These are phyloP conservation scores for Cydia pomonella DNA, from an alignment of 1,140 invertebrate genomes.

Conservation along the genomic window DNA sequence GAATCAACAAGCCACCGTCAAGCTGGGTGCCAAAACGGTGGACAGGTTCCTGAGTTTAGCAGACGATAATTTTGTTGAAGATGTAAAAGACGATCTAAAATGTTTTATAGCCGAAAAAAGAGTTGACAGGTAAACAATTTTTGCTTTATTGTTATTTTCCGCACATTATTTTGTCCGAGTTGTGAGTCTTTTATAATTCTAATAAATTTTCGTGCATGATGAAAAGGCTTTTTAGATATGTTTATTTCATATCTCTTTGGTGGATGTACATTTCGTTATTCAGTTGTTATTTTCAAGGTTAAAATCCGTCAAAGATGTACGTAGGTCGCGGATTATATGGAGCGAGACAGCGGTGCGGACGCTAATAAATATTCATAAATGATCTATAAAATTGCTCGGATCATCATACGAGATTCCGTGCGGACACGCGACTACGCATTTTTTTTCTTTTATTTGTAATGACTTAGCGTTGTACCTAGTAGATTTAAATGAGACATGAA, in stretches of 20 bases:
- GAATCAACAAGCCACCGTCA: constrained; percentile 60
- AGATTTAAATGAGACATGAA: not conserved
- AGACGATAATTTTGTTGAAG: constrained; percentile 75
- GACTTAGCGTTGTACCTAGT: not conserved
- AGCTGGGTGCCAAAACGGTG: constrained; percentile 79
- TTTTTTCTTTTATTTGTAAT: not conserved
- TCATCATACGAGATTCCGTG: constrained; percentile 18
- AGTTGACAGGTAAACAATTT: constrained; percentile 78
- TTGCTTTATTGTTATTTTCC: constrained; percentile 47
- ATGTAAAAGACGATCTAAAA: constrained; percentile 78
- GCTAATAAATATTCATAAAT: constrained; percentile 54
- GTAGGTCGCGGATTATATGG: constrained; percentile 61
- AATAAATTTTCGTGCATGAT: no score
- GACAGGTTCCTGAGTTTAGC: constrained; percentile 74
- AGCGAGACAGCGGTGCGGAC: constrained; percentile 55
- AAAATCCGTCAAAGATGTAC: constrained; percentile 51
- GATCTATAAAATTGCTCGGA: constrained; percentile 39
- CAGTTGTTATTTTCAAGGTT: constrained; percentile 66
- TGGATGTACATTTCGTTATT: constrained; percentile 36
- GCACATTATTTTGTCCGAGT: constrained; percentile 5
- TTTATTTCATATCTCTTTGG: constrained; percentile 29
- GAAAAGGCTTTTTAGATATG: not conserved
- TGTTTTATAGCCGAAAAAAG: constrained; percentile 73
- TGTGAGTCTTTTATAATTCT: not conserved
- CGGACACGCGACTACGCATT: not conserved